Evolutionary conservation across 37 sponge, comb jelly and placozoan species (phyloP).

Genomic region (Sycon ciliatum): DNA sequence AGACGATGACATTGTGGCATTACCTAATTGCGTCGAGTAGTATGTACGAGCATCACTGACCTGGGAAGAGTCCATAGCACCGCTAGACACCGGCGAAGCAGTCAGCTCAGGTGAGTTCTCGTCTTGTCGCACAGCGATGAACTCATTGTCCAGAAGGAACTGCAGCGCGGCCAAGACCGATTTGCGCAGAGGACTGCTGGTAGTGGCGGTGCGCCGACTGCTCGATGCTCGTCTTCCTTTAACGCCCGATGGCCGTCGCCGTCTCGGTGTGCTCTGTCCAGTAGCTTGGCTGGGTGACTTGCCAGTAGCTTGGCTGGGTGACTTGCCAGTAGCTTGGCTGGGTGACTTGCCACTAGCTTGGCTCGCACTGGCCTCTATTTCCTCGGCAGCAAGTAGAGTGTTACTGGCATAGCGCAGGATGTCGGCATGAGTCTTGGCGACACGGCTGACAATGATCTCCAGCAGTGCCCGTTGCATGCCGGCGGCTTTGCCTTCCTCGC

Average conservation of each 20-base stretch:
- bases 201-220: too few species aligned
- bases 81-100: background rate
- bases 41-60: constrained; percentile 16
- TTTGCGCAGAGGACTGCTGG: background rate
- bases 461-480: constrained; percentile 87
- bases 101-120: background rate
- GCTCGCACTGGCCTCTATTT: background rate
- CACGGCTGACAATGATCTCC: constrained; percentile 77
- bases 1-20: constrained; percentile 82
- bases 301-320: too few species aligned
- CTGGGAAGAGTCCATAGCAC: background rate
- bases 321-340: background rate
- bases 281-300: too few species aligned
- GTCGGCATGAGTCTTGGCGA: constrained; percentile 40
- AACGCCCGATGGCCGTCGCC: too few species aligned
- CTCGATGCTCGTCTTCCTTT: too few species aligned
- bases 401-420: constrained; percentile 51
- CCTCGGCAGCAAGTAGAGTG: constrained; percentile 78
- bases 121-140: constrained; percentile 36
- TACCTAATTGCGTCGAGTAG: constrained; percentile 78
- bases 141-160: constrained; percentile 70
- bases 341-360: background rate
- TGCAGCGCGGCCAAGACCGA: constrained; percentile 34
- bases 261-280: too few species aligned
- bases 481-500: background rate